phyloP scores from a whole-genome alignment of 2,888 invertebrate species.

The Drosophila buzzatii region DNA sequence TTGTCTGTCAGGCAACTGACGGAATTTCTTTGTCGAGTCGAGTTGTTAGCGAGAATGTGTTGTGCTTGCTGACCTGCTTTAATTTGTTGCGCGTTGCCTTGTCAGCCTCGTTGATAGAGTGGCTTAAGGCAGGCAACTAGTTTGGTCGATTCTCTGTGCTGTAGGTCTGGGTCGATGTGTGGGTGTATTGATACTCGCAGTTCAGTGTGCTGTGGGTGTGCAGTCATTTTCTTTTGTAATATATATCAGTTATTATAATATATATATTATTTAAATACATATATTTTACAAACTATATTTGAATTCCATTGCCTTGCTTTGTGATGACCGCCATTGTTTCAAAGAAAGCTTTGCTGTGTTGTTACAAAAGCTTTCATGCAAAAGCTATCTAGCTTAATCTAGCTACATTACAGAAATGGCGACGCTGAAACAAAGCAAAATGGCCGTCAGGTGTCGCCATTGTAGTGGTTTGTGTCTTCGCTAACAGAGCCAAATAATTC shows the following conservation, averaged over 20 bases:
- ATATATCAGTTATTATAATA: background rate
- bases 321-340: background rate
- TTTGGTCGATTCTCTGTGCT: slow-evolving; percentile 67
- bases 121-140: slow-evolving; percentile 35
- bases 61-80: slow-evolving; percentile 76
- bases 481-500: background rate
- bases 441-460: slow-evolving; percentile 33
- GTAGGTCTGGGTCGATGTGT: slow-evolving; percentile 57
- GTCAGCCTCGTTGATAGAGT: slow-evolving; percentile 19
- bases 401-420: background rate
- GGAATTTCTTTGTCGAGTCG: slow-evolving; percentile 43
- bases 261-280: background rate
- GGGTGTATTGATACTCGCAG: background rate
- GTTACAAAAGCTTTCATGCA: background rate
- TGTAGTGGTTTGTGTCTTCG: slow-evolving; percentile 21
- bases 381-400: background rate
- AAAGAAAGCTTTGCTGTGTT: background rate
- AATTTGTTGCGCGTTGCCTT: slow-evolving; percentile 64
- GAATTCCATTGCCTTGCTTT: background rate
- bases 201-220: background rate
- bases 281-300: background rate
- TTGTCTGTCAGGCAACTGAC: slow-evolving; percentile 16
- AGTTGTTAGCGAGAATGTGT: background rate
- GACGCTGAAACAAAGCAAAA: background rate
- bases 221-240: background rate